Evolutionary conservation across 2,888 invertebrate genomes (phyloP).

Genomic region (Chydorus sphaericus): DNA sequence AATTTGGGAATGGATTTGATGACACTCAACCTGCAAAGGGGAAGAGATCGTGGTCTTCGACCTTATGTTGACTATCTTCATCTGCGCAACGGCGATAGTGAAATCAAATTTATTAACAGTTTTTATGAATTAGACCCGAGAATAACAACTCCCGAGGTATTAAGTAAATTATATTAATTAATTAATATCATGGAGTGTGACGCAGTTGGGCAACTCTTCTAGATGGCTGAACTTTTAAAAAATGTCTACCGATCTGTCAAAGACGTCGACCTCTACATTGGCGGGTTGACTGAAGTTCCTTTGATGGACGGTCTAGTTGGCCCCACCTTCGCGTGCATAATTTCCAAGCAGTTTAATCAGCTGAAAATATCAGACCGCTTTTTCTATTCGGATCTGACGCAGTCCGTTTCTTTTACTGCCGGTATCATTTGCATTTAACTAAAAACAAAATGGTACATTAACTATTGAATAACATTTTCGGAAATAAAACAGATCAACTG

Average conservation of each 20-base stretch:
- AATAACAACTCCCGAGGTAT: not conserved
- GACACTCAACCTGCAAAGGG: slow-evolving; percentile 73
- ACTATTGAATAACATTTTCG: too few species aligned
- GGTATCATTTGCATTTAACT: too few species aligned
- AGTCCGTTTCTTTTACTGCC: not conserved
- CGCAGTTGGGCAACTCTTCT: not conserved
- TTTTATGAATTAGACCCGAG: not conserved
- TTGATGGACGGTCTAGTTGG: slow-evolving; percentile 59
- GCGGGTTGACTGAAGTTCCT: slow-evolving; percentile 65
- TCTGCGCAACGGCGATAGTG: too few species aligned
- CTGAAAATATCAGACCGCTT: slow-evolving; percentile 47
- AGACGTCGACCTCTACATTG: slow-evolving; percentile 71
- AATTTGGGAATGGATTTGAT: slow-evolving; percentile 58
- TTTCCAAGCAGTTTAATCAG: slow-evolving; percentile 69
- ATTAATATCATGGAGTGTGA: too few species aligned
- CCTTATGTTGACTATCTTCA: slow-evolving; percentile 45
- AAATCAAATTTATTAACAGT: too few species aligned
- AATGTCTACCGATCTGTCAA: slow-evolving; percentile 45
- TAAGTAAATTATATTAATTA: too few species aligned
- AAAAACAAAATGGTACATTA: too few species aligned
- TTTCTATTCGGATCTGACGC: not conserved
- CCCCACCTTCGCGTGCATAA: slow-evolving; percentile 74
- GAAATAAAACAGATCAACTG: not conserved
- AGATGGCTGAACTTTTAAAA: not conserved
- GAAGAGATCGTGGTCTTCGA: slow-evolving; percentile 72